A percentile compares a stretch with the other conserved stretches of the same genome.
These are phyloP conservation scores for Toxotes lorentzi DNA, from an alignment of 2,797 vertebrate genomes.

Conservation along the genomic window DNA sequence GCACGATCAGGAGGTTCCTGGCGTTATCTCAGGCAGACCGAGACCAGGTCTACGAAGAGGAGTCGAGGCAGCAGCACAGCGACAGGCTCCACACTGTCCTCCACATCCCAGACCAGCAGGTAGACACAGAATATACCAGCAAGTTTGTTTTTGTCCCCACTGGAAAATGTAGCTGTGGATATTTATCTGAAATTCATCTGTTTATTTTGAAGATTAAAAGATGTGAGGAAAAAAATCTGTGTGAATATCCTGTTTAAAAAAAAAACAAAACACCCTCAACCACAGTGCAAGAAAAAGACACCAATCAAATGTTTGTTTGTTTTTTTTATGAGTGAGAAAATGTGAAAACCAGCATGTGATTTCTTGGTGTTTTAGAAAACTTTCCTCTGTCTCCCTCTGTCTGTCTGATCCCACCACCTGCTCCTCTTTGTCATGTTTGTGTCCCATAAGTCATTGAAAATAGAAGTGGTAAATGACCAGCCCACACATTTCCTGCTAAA, in stretches of 20 bases:
- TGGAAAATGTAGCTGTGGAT: background rate
- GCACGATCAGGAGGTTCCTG: slow-evolving; percentile 95
- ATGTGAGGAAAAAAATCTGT: background rate
- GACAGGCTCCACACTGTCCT: slow-evolving; percentile 88
- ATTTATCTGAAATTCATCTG: background rate
- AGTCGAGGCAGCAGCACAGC: slow-evolving; percentile 91
- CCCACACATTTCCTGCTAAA: slow-evolving; percentile 79
- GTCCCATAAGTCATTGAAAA: slow-evolving; percentile 73
- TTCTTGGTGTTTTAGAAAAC: background rate
- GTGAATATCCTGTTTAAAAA: background rate
- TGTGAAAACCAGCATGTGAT: slow-evolving; percentile 4
- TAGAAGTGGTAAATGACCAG: slow-evolving; percentile 76
- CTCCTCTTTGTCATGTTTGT: slow-evolving; percentile 61
- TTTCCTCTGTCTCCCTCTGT: slow-evolving; percentile 20
- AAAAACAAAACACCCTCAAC: background rate
- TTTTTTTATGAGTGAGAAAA: slow-evolving; percentile 43
- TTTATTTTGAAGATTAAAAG: slow-evolving; percentile 5
- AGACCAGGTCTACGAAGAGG: slow-evolving; percentile 91
- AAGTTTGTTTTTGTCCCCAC: background rate
- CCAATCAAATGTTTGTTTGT: slow-evolving; percentile 19
- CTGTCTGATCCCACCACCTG: slow-evolving; percentile 64
- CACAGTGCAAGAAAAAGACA: slow-evolving; percentile 8
- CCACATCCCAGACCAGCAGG: slow-evolving; percentile 85
- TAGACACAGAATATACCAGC: slow-evolving; percentile 4
- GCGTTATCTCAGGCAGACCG: slow-evolving; percentile 60